Conservation (phyloP, 1,140 invertebrate genomes). For the Hirudo medicinalis region DNA sequence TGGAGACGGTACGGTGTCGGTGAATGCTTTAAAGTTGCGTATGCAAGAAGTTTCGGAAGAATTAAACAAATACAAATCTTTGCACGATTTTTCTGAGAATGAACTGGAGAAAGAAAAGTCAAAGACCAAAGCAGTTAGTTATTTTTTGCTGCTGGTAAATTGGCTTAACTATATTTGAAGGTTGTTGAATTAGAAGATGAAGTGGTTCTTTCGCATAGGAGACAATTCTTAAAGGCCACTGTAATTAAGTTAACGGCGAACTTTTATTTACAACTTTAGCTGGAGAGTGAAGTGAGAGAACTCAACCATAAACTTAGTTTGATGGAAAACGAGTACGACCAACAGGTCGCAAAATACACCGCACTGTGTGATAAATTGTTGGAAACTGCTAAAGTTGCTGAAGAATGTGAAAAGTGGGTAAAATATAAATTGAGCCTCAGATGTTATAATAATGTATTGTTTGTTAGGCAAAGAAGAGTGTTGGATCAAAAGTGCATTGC, state of each 20-base stretch:
- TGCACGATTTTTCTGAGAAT: slow-evolving; percentile 4
- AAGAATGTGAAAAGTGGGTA: slow-evolving; percentile 6
- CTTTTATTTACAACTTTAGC: slow-evolving; percentile 1
- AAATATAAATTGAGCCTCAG: neutral
- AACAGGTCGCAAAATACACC: neutral
- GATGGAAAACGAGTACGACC: slow-evolving; percentile 8
- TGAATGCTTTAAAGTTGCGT: slow-evolving; percentile 3
- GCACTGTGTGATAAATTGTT: neutral
- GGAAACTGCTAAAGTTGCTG: neutral
- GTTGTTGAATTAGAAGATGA: neutral
- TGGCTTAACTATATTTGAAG: neutral
- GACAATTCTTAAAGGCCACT: no score
- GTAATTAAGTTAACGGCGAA: no score
- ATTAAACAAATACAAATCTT: slow-evolving; percentile 8
- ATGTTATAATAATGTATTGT: neutral
- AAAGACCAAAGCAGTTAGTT: neutral
- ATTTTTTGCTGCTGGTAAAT: neutral
- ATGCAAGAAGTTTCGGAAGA: slow-evolving; percentile 14
- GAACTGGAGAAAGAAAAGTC: neutral
- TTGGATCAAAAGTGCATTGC: slow-evolving; percentile 4
- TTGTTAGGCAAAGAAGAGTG: slow-evolving; percentile 1
- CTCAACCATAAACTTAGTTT: slow-evolving; percentile 7
- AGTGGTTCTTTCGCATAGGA: no score
- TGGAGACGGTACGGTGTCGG: neutral
- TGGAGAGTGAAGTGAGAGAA: slow-evolving; percentile 7